Conservation (phyloP, 2,113 vertebrate genomes). For the Tor tambroides region DNA sequence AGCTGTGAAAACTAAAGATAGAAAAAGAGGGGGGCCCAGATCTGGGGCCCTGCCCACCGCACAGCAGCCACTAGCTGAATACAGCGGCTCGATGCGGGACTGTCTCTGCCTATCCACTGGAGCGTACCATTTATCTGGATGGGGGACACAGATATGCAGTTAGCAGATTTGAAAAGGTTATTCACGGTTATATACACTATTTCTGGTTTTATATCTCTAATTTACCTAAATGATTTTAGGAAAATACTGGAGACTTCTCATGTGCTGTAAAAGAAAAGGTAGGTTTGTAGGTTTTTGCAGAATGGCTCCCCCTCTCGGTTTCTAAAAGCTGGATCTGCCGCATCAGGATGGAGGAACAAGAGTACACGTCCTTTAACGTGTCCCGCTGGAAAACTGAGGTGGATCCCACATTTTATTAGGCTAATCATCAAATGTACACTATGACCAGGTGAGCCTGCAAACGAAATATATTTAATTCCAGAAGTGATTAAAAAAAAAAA, state of each 20-base stretch:
- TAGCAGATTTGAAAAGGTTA: too few relatives aligned
- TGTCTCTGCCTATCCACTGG: conserved; percentile 53
- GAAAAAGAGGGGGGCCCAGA: background rate
- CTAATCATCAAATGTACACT: background rate
- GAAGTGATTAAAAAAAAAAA: background rate
- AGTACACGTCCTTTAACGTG: background rate
- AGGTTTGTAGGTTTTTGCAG: background rate
- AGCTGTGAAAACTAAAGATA: conserved; percentile 1
- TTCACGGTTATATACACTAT: background rate
- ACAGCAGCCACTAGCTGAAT: conserved; percentile 42
- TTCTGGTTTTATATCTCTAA: background rate
- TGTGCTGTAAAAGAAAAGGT: too few relatives aligned
- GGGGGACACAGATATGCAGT: background rate
- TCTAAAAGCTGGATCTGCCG: background rate
- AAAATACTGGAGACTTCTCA: background rate
- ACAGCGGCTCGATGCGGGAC: conserved; percentile 59
- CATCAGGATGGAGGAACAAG: background rate
- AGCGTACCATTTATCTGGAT: conserved; percentile 59
- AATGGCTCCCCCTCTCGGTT: background rate
- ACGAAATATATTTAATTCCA: background rate
- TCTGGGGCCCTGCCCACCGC: conserved; percentile 25
- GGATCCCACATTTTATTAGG: background rate
- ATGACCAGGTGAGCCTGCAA: background rate
- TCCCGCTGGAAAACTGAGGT: background rate
- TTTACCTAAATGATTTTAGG: too few relatives aligned